Conservation (phyloP, 2,797 vertebrate genomes). For the Bovichtus variegatus region DNA sequence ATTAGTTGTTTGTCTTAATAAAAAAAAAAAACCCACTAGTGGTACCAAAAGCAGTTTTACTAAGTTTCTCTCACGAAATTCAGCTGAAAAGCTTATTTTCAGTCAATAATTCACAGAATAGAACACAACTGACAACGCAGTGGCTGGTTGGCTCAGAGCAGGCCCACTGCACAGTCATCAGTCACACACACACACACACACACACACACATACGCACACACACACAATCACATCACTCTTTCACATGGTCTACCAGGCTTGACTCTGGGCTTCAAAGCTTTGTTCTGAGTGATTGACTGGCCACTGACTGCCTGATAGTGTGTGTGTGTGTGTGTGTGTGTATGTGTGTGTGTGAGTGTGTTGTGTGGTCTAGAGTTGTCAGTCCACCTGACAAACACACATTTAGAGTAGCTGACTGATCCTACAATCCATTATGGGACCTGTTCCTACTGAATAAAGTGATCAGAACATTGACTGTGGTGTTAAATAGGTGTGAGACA, state of each 20-base stretch:
- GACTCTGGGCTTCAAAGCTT: conserved; percentile 67
- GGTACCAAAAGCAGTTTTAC: too few species aligned
- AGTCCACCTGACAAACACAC: conserved; percentile 66
- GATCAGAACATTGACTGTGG: conserved; percentile 59
- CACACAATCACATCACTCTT: conserved; percentile 47
- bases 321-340: conserved; percentile 43
- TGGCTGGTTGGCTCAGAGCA: conserved; percentile 30
- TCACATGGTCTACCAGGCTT: conserved; percentile 73
- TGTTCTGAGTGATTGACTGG: conserved; percentile 76
- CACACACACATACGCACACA: conserved; percentile 27
- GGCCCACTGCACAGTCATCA: conserved; percentile 27
- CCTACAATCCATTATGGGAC: conserved; percentile 62
- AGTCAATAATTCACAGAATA: conserved; percentile 1
- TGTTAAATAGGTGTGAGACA: conserved; percentile 62
- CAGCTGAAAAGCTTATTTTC: not conserved
- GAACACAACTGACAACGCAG: not conserved
- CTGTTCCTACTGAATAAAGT: conserved; percentile 58
- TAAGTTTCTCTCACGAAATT: not conserved
- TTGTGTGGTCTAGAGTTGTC: conserved; percentile 55
- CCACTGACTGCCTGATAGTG: conserved; percentile 54
- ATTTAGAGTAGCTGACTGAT: conserved; percentile 71
- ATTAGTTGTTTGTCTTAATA: not conserved
- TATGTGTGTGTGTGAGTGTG: conserved; percentile 38
- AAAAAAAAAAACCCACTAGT: not conserved
- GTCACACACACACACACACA: conserved; percentile 17